These are phyloP conservation scores for Heliconius nattereri DNA, from an alignment of 1,140 invertebrate genomes.

Conservation along the genomic window DNA sequence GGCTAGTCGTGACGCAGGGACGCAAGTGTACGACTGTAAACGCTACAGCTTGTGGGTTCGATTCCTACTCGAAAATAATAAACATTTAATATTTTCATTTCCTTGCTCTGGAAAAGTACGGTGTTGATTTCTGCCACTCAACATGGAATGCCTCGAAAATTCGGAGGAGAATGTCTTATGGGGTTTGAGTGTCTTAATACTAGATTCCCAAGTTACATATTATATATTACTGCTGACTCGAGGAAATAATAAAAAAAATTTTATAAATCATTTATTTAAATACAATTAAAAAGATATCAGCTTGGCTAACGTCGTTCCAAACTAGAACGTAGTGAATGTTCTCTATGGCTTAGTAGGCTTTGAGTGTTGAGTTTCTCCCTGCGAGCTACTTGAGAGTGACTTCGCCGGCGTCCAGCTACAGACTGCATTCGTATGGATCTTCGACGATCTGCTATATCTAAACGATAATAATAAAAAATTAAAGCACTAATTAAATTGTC, in stretches of 20 bases:
- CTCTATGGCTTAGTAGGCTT: conserved; percentile 54
- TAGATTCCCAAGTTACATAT: too few species aligned
- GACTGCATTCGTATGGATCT: conserved; percentile 42
- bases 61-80: too few species aligned
- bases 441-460: conserved; percentile 38
- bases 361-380: conserved; percentile 63
- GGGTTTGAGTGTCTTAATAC: too few species aligned
- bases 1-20: too few species aligned
- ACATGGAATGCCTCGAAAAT: too few species aligned
- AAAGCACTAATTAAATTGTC: neutral
- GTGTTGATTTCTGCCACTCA: too few species aligned
- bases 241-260: neutral
- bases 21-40: too few species aligned
- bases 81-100: too few species aligned
- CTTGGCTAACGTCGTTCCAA: conserved; percentile 18
- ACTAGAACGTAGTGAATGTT: conserved; percentile 49
- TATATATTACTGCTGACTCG: too few species aligned
- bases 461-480: conserved; percentile 11
- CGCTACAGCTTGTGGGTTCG: too few species aligned
- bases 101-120: too few species aligned
- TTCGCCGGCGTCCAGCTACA: conserved; percentile 41
- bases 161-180: too few species aligned
- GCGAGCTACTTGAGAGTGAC: conserved; percentile 54
- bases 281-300: neutral
- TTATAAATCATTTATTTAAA: neutral